Evolutionary conservation across 2,113 vertebrate genomes (phyloP).

Genomic region (Gambusia affinis): DNA sequence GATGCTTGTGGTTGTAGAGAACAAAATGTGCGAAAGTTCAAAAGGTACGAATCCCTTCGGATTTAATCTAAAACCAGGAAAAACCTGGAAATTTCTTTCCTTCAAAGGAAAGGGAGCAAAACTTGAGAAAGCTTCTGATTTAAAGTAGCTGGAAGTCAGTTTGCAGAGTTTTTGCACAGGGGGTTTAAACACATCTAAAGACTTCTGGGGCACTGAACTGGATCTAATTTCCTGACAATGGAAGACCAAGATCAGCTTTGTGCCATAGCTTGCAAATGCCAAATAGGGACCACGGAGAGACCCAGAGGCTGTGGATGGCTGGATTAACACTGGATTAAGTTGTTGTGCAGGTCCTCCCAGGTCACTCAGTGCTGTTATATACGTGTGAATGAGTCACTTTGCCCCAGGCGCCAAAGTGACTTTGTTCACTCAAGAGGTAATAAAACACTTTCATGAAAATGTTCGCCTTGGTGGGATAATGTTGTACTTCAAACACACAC

Average conservation of each 20-base stretch:
- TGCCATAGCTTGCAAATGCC: constrained; percentile 44
- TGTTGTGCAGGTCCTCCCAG: constrained; percentile 35
- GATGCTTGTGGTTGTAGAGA: not conserved
- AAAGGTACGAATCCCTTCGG: not conserved
- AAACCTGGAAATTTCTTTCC: too few species aligned
- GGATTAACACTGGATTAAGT: constrained; percentile 68
- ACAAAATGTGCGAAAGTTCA: not conserved
- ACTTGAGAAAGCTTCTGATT: too few species aligned
- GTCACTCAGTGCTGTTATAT: constrained; percentile 28
- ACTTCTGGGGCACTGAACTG: constrained; percentile 22
- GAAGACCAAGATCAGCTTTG: constrained; percentile 57
- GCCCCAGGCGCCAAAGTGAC: not conserved
- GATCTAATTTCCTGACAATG: constrained; percentile 43
- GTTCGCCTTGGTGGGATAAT: not conserved
- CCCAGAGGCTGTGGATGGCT: constrained; percentile 22
- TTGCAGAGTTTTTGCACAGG: constrained; percentile 16
- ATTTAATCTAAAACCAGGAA: too few species aligned
- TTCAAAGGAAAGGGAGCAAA: too few species aligned
- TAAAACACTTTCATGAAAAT: constrained; percentile 3
- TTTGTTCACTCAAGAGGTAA: not conserved
- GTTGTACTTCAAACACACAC: not conserved
- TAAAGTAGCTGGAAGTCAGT: too few species aligned
- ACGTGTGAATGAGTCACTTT: constrained; percentile 42
- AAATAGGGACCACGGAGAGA: constrained; percentile 20
- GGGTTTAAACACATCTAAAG: constrained; percentile 30